Base-by-base conservation (phyloP, 2,888 invertebrate species). In the Phanerotoma sp. region DNA sequence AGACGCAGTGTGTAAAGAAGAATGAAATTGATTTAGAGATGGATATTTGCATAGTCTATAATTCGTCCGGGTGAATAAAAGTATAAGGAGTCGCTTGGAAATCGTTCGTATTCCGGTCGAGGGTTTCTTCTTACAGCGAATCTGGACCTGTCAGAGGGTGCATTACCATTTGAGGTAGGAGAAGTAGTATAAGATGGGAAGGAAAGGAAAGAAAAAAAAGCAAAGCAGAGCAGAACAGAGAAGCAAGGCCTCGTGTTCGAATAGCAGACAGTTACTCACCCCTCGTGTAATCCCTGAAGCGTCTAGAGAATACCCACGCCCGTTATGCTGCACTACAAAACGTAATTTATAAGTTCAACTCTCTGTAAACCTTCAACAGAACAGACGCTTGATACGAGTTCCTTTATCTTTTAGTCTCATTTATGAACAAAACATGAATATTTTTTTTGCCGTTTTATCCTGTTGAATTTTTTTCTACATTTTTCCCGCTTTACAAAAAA, bases 291-390 rank as follows among this genome's bases (percentile, higher is more conserved):
- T 61, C 58, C 58, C 53, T 41, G 55, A 35, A 51, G 58, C 54
- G 57, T 52, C 44, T 32, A 51, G 59, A 57, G 52, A 60, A 62
- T 61, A 56, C 48, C 16, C 38, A 33, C 35, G 13, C 46, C 51
- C 51, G 42, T 37, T 54, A 48, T 40, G 48, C 48, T 33, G 47
- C 52, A 44, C 47, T 54, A 57, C 58, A 58, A 60, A 60, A 58
- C 54, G 49, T 57, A 58, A 57, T 58, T 58, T 56, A 58, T 62
- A 57, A 58, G 59, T 59, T 57, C 47, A 55, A 62, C 48, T 58
- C 56, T 48, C 49, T 54, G 51, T 46, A 54, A 54, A 57, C 55
- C 50, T 46, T 32, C 42, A 32, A 42, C 33, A 41, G 32, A 30
- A 40, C 37, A 40, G 40, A 40, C 45, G 33, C 54, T 37, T 54